These are phyloP conservation scores for Caenorhabditis afra DNA, from an alignment of 2,888 invertebrate species.

Conservation along the genomic window DNA sequence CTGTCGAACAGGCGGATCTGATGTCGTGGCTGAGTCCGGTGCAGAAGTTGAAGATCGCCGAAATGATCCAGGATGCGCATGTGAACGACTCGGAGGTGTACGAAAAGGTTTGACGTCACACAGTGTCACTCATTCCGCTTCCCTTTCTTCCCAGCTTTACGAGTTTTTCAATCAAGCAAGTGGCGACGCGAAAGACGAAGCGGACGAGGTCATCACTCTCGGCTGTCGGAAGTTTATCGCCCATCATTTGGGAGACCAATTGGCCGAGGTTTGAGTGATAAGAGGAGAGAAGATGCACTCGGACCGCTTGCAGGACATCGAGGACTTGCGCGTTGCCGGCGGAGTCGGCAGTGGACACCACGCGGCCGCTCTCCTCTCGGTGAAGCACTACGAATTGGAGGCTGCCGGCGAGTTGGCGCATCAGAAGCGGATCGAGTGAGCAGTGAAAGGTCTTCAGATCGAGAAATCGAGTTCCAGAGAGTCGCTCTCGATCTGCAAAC, in stretches of 20 bases:
- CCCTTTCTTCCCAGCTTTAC: slow-evolving; percentile 48
- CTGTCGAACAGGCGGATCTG: slow-evolving; percentile 65
- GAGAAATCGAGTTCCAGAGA: slow-evolving; percentile 50
- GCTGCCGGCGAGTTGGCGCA: slow-evolving; percentile 24
- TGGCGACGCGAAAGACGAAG: slow-evolving; percentile 66
- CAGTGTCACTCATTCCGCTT: slow-evolving; percentile 6
- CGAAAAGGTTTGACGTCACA: slow-evolving; percentile 57
- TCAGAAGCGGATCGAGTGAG: slow-evolving; percentile 36
- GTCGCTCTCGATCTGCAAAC: slow-evolving; percentile 66
- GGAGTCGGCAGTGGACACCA: slow-evolving; percentile 48
- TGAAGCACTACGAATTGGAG: slow-evolving; percentile 40
- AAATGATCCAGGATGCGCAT: slow-evolving; percentile 64
- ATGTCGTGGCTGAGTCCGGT: slow-evolving; percentile 64
- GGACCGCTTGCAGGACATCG: slow-evolving; percentile 57
- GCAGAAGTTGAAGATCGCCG: slow-evolving; percentile 61
- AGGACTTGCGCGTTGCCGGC: slow-evolving; percentile 61
- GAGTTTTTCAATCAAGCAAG: slow-evolving; percentile 63
- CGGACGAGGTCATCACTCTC: slow-evolving; percentile 65
- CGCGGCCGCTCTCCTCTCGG: slow-evolving; percentile 52
- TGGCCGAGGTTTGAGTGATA: slow-evolving; percentile 62
- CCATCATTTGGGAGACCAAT: slow-evolving; percentile 68
- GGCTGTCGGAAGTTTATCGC: slow-evolving; percentile 70
- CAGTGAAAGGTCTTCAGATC: background rate
- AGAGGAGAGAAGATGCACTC: slow-evolving; percentile 13
- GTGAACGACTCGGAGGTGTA: slow-evolving; percentile 64